Conservation (phyloP, 1,140 invertebrate genomes). For the Listronotus bonariensis region DNA sequence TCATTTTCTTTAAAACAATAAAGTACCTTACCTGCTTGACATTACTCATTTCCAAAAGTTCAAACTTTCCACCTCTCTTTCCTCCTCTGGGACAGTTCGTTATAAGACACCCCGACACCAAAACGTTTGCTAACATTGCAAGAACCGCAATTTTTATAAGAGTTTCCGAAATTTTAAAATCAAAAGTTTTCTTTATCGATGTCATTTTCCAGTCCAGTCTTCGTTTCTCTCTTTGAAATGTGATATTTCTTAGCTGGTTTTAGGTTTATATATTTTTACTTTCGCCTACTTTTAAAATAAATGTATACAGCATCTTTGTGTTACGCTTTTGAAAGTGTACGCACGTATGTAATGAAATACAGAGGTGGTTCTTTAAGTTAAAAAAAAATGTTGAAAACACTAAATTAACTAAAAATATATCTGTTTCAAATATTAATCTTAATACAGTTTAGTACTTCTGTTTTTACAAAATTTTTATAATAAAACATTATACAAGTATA, state of each 20-base stretch:
- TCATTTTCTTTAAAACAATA: background rate
- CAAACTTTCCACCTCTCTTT: constrained; percentile 56
- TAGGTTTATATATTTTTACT: constrained; percentile 6
- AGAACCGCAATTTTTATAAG: constrained; percentile 20
- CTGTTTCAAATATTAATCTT: too few species aligned
- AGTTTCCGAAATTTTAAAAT: constrained; percentile 6
- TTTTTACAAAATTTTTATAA: too few species aligned
- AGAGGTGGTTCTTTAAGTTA: too few species aligned
- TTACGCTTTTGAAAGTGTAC: background rate
- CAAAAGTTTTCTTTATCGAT: background rate
- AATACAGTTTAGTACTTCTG: too few species aligned
- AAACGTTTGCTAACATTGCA: constrained; percentile 29
- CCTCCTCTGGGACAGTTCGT: constrained; percentile 62
- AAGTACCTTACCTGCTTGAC: constrained; percentile 49
- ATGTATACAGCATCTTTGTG: too few species aligned
- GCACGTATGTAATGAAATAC: background rate
- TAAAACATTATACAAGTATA: too few species aligned
- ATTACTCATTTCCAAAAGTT: constrained; percentile 46
- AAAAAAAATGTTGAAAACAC: too few species aligned
- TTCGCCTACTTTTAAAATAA: background rate
- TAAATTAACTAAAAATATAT: too few species aligned
- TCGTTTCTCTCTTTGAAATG: background rate
- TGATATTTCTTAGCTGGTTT: background rate
- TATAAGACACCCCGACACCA: constrained; percentile 58
- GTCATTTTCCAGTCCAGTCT: background rate